phyloP scores from a whole-genome alignment of 2,797 vertebrate species.

The Cuculus canorus region DNA sequence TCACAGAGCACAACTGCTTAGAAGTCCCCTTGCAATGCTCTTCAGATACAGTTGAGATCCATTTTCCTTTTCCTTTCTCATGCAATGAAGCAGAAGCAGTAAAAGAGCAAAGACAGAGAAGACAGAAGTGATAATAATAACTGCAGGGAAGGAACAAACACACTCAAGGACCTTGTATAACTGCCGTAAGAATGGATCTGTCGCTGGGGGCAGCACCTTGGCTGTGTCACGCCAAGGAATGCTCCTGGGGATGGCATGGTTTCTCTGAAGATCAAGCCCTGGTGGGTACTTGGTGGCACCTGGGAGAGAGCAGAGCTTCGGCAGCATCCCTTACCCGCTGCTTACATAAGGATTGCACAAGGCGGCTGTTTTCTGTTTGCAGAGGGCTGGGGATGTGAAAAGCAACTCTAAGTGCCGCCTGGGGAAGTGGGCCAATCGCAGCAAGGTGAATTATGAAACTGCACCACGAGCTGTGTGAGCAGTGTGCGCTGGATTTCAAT shows the following conservation, averaged over 20 bases:
- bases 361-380: neutral
- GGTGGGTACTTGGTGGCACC: neutral
- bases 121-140: neutral
- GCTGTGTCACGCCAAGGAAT: neutral
- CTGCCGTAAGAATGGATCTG: neutral
- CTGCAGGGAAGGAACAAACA: fast-evolving
- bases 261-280: neutral
- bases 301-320: neutral
- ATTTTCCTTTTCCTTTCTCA: neutral
- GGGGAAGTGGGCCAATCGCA: constrained; percentile 31
- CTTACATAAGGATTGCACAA: constrained; percentile 22
- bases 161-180: neutral
- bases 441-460: constrained; percentile 57
- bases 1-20: neutral
- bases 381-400: neutral
- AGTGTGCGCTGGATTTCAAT: neutral
- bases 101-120: neutral
- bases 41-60: neutral
- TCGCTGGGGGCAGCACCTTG: fast-evolving
- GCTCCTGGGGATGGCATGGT: fast-evolving
- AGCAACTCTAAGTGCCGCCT: neutral
- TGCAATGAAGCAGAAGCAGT: neutral
- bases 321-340: neutral
- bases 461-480: neutral
- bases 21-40: neutral